A percentile compares a stretch with the other conserved stretches of the same genome.
Conservation (phyloP, 2,888 invertebrate genomes). For the Congeria kusceri region DNA sequence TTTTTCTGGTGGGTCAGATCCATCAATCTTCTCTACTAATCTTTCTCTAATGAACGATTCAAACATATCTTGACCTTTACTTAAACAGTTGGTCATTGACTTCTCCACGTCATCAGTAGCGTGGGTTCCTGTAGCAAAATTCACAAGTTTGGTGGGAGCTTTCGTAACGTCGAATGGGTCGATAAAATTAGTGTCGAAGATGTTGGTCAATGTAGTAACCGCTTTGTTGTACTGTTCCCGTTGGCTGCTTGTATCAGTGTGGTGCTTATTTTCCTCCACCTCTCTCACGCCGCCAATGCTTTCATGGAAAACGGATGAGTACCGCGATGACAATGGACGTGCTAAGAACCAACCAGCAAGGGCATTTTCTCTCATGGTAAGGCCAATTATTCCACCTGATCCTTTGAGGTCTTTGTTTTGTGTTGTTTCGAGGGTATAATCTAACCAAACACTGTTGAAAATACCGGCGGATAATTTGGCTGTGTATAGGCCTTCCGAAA, state of each 20-base stretch:
- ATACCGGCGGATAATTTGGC: conserved; percentile 14
- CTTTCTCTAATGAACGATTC: neutral
- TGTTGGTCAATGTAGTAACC: neutral
- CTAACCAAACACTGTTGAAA: conserved; percentile 36
- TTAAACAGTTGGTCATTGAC: neutral
- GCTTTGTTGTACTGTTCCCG: neutral
- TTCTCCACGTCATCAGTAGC: neutral
- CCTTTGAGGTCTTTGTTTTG: conserved; percentile 30
- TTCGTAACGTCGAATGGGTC: neutral
- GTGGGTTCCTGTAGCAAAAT: conserved; percentile 1
- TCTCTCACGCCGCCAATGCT: too few relatives aligned
- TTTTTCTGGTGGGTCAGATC: too few relatives aligned
- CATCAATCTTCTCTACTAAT: neutral
- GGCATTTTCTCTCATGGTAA: conserved; percentile 24
- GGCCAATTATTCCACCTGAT: conserved; percentile 25
- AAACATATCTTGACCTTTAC: neutral
- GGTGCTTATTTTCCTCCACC: neutral
- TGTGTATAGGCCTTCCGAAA: conserved; percentile 14
- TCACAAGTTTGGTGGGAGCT: neutral
- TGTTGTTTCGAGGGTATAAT: conserved; percentile 25
- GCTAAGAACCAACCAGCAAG: conserved; percentile 40
- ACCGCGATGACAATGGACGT: conserved; percentile 21
- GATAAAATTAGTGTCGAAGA: neutral
- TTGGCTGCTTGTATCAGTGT: neutral
- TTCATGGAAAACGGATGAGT: conserved; percentile 14